phyloP scores from a whole-genome alignment of 2,888 invertebrate genomes.

The Eledona agricola region DNA sequence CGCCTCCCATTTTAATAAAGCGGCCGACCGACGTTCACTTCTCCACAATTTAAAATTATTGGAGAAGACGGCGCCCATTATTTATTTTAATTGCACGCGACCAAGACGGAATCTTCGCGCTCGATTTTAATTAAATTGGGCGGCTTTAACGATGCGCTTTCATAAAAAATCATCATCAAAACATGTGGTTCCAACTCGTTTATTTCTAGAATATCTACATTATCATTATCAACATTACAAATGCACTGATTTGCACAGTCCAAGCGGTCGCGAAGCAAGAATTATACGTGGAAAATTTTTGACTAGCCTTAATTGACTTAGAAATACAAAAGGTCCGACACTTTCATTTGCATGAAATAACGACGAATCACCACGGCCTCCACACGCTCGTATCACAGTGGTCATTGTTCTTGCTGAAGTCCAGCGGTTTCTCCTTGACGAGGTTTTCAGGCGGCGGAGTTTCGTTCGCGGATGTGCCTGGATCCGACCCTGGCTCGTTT shows the following conservation, averaged over 20 bases:
- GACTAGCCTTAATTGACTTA: too few relatives aligned
- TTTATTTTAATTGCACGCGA: slow-evolving; percentile 28
- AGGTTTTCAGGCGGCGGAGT: slow-evolving; percentile 10
- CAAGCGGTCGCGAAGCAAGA: too few relatives aligned
- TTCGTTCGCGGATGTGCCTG: slow-evolving; percentile 40
- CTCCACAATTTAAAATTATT: slow-evolving; percentile 20
- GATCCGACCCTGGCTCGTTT: slow-evolving; percentile 44
- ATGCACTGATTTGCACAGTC: too few relatives aligned
- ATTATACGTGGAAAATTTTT: too few relatives aligned
- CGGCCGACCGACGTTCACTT: slow-evolving; percentile 5
- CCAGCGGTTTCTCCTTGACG: slow-evolving; percentile 63
- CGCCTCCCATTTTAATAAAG: slow-evolving; percentile 15
- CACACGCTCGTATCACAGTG: slow-evolving; percentile 65
- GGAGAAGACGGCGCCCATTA: slow-evolving; percentile 23
- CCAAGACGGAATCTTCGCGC: slow-evolving; percentile 11
- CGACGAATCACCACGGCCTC: slow-evolving; percentile 66
- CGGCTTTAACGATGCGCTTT: slow-evolving; percentile 1
- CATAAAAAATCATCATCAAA: slow-evolving; percentile 9
- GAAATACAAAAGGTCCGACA: too few relatives aligned
- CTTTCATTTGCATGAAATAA: too few relatives aligned
- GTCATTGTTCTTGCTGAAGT: slow-evolving; percentile 64
- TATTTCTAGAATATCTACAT: slow-evolving; percentile 22
- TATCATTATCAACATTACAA: too few relatives aligned
- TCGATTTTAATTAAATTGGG: slow-evolving; percentile 26
- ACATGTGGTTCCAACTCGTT: slow-evolving; percentile 7